Evolutionary conservation across 2,888 invertebrate species (phyloP), one percentile per base, ranked within the genome.

Genomic region (Amblyjoppa fuscipennis): DNA sequence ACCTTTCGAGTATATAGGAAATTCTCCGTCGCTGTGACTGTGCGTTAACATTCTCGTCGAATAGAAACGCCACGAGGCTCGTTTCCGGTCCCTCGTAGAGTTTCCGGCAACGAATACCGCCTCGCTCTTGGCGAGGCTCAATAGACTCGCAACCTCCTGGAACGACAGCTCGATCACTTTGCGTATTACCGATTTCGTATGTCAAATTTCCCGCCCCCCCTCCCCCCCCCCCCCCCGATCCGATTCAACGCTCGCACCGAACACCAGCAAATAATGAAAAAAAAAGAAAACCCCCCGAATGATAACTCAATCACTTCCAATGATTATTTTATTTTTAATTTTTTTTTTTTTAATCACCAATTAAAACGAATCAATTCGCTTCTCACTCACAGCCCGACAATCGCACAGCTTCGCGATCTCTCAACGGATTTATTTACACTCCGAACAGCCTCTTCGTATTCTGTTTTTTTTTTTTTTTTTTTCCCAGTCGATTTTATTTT

Each of bases 1-100:
- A 97, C 97, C 97, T 97, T 96, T 96, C 91, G 96, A 95, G 94
- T 97, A 97, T 94, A 97, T 96, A 92, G 97, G 97, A 95, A 97
- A 97, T 95, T 97, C 97, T 93, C 97, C 97, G 94, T 97, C 97
- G 94, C 97, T 97, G 95, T 97, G 97, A 94, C 97, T 97, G 95
- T 97, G 97, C 89, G 97, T 97, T 94, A 97, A 95, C 96, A 97
- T 97, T 94, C 93, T 93, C 84, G 91, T 88, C 51, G 92, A 91
- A 68, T 92, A 90, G 81, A 91, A 92, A 79, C 92, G 91, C 93
- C 93, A 92, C 87, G 92, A 87, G 78, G 90, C 89, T 75, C 90
- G 88, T 81, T 90, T 91, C 84, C 90, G 89, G 88, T 87, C 90
- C 83, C 92, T 91, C 83, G 89, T 90, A 61, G 92, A 91, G 74